Base-by-base conservation (phyloP, 1,140 invertebrate species). In the Aphelinus certus region DNA sequence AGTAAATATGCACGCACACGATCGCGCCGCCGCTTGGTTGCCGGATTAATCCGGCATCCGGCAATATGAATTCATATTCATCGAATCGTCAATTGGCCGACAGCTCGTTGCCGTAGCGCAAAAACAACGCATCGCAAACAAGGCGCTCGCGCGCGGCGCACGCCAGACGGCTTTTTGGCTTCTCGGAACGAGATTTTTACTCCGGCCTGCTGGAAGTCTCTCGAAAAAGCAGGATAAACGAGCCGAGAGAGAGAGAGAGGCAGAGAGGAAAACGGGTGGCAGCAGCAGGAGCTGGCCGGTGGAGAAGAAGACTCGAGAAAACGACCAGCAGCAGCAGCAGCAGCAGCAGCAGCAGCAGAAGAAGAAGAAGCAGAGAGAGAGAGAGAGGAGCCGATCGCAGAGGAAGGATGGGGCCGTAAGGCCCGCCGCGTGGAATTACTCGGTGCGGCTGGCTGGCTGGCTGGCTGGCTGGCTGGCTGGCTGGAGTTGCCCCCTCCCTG, bases 371-470 rank as follows among this genome's bases (percentile, higher is more conserved):
- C 26, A 26, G 26, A 26, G 26, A 26, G 26, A 26, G 53, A 56
- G 70, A 76, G 55, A 55, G 67, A 68, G 42, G 7, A 10, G 4
- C 4, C 4, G 51, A 9, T 9, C 51, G 4, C 51, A 47, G 26
- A 73, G 73, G 63, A 73, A 62, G 45, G 51, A 26, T 58, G 47
- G n/a, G 49, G 55, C 61, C 63, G 77, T 64, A 51, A 6, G 48
- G 69, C 60, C 2, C 7, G 57, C 49, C 9, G 61, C 45, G 9
- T 58, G 58, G 69, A 76, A 76, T 76, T 72, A 57, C 64, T 72
- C 64, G 81, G 81, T 82, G 81, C 81, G 80, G 81, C 80, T 64
- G 47, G 58, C 65, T 74, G 51, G 58, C 56, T 51, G 26, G 26
- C 26, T 26, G 26, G 26, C 26, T 26, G 26, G 51, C 56, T n/a